Base-by-base conservation (phyloP, 2,113 vertebrate genomes). In the Takifugu bimaculatus region DNA sequence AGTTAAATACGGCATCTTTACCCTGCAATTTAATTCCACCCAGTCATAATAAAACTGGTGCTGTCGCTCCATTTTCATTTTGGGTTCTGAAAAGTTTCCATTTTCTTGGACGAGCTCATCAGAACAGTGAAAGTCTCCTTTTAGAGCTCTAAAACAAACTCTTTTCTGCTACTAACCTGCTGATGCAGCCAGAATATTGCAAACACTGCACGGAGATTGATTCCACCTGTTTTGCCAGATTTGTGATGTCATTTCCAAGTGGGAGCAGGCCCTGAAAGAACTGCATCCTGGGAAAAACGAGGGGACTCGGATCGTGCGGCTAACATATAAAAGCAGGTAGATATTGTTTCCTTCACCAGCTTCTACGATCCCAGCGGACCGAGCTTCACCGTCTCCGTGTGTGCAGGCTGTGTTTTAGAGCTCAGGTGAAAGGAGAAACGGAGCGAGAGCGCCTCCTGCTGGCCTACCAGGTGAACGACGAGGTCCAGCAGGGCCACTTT, bases 241-340 rank as follows among this genome's bases (percentile, higher is more conserved):
- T 75, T 96, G 94, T 83, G 94, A 96, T 73, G 91, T 95, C 4
- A 96, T 96, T 84, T 95, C 94, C 50, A 95, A 94, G 68, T 95
- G 94, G 93, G 94, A 96, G 74, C 94, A 94, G 86, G 91, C 93
- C 10, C 82, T 96, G 26, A 96, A 94, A 80, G 94, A 95, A 72
- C 57, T 94, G 71, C 92, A 94, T 61, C 93, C 92, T 9, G 94
- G 94, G 62, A 95, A 95, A 77, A 94, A 94, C 5, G 94, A 96
- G 75, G 92, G 92, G 48, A 93, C 93, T 20, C 90, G 93, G 62
- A 95, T 91, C 39, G 93, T 96, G 42, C 93, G 93, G 45, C 74
- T 96, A 13, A 94, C 90, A 1, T 96, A 95, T 71, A 96, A 96
- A 84, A 94, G 85, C 93, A 94, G 94, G 93, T 94, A 70, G 13